These are phyloP conservation scores for Bombus impatiens DNA, from an alignment of 1,140 invertebrate species.

Conservation along the genomic window DNA sequence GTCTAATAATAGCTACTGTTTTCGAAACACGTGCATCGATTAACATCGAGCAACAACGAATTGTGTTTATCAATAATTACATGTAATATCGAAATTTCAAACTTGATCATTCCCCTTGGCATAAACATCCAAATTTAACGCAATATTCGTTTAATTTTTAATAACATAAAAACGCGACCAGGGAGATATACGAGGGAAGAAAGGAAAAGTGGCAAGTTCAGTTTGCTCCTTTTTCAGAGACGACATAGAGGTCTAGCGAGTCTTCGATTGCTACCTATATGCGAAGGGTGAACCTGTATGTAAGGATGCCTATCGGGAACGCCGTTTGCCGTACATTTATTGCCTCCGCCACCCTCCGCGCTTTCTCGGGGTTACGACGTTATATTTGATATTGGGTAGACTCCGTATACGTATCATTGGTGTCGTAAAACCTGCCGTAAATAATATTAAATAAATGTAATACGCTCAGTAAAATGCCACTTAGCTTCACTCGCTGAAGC, in stretches of 20 bases:
- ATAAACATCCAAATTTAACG: not conserved
- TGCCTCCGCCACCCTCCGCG: slow-evolving; percentile 74
- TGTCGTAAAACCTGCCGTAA: slow-evolving; percentile 80
- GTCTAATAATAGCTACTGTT: no score
- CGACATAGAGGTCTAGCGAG: slow-evolving; percentile 28
- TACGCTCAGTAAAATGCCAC: slow-evolving; percentile 77
- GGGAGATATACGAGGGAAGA: slow-evolving; percentile 12
- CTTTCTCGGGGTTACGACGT: slow-evolving; percentile 78
- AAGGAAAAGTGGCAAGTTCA: slow-evolving; percentile 37
- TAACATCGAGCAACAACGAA: no score
- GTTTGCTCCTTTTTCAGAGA: slow-evolving; percentile 31
- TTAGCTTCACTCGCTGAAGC: slow-evolving; percentile 62
- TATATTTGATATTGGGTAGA: slow-evolving; percentile 83
- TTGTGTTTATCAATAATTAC: no score
- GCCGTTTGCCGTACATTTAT: slow-evolving; percentile 82
- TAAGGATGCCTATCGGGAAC: slow-evolving; percentile 77
- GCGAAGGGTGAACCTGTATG: slow-evolving; percentile 69
- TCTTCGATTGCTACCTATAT: slow-evolving; percentile 72
- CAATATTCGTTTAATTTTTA: not conserved
- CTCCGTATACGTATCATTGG: slow-evolving; percentile 80
- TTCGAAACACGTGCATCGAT: no score
- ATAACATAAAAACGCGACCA: slow-evolving; percentile 13
- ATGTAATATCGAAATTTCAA: not conserved
- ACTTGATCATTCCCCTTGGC: not conserved
- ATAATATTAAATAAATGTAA: slow-evolving; percentile 83